These are phyloP conservation scores for Cepaea nemoralis DNA, from an alignment of 1,140 invertebrate species.

Conservation along the genomic window DNA sequence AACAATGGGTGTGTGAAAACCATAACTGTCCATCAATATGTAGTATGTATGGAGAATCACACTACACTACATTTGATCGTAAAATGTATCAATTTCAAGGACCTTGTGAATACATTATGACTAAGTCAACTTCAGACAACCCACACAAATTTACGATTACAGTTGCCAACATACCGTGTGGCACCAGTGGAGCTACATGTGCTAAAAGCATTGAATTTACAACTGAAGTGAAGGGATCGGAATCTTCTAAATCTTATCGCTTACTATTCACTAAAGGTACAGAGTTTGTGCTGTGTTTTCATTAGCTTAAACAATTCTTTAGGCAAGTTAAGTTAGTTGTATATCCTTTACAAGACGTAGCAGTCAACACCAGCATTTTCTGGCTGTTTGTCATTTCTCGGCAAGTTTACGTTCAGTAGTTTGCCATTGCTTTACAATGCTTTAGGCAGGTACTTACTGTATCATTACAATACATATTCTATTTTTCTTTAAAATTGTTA, in stretches of 20 bases:
- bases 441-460: no score
- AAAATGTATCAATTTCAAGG: conserved; percentile 87
- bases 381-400: no score
- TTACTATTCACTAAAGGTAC: conserved; percentile 61
- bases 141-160: conserved; percentile 49
- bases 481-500: no score
- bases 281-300: not conserved
- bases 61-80: conserved; percentile 89
- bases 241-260: conserved; percentile 54
- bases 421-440: no score
- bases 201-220: conserved; percentile 84
- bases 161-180: conserved; percentile 84
- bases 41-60: conserved; percentile 77
- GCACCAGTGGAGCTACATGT: conserved; percentile 86
- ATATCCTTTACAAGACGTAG: no score
- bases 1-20: conserved; percentile 63
- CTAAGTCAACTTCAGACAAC: conserved; percentile 73
- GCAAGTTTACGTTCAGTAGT: no score
- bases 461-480: no score
- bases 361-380: no score
- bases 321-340: no score
- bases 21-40: conserved; percentile 73
- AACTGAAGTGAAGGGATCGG: conserved; percentile 62
- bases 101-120: conserved; percentile 86
- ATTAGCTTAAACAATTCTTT: no score